These are phyloP conservation scores for Periphyllus acericola DNA, from an alignment of 2,888 invertebrate species.

Conservation along the genomic window DNA sequence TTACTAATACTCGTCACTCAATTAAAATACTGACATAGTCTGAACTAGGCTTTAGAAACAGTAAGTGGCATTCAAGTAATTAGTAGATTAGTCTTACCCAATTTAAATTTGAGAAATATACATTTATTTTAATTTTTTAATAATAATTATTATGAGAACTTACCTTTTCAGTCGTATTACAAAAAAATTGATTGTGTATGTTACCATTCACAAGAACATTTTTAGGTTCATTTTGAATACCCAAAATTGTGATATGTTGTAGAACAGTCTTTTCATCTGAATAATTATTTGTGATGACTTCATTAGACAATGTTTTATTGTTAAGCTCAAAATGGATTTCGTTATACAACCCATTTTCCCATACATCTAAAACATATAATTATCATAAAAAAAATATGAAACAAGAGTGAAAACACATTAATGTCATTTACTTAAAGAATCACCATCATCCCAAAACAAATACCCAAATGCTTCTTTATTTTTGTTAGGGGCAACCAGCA, in stretches of 20 bases:
- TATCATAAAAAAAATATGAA: background rate
- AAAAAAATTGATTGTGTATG: background rate
- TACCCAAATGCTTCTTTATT: slow-evolving; percentile 70
- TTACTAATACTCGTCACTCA: too few species aligned
- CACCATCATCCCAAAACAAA: slow-evolving; percentile 86
- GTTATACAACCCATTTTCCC: slow-evolving; percentile 48
- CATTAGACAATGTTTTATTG: slow-evolving; percentile 12
- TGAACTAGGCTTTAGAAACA: too few species aligned
- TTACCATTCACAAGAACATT: slow-evolving; percentile 17
- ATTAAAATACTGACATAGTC: too few species aligned
- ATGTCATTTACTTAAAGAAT: slow-evolving; percentile 72
- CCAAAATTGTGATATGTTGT: slow-evolving; percentile 45
- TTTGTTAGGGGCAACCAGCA: slow-evolving; percentile 74
- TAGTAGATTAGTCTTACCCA: too few species aligned
- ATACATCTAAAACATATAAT: slow-evolving; percentile 34
- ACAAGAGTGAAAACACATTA: background rate
- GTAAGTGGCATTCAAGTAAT: too few species aligned
- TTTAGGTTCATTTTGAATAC: slow-evolving; percentile 46
- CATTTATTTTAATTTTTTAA: too few species aligned
- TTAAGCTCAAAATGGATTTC: slow-evolving; percentile 47
- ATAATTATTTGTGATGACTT: slow-evolving; percentile 50
- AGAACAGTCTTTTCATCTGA: slow-evolving; percentile 29
- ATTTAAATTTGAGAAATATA: too few species aligned
- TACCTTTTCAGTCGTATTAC: slow-evolving; percentile 54
- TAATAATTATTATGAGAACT: background rate